Conservation (phyloP, 2,113 vertebrate genomes). For the Malurus elegans region DNA sequence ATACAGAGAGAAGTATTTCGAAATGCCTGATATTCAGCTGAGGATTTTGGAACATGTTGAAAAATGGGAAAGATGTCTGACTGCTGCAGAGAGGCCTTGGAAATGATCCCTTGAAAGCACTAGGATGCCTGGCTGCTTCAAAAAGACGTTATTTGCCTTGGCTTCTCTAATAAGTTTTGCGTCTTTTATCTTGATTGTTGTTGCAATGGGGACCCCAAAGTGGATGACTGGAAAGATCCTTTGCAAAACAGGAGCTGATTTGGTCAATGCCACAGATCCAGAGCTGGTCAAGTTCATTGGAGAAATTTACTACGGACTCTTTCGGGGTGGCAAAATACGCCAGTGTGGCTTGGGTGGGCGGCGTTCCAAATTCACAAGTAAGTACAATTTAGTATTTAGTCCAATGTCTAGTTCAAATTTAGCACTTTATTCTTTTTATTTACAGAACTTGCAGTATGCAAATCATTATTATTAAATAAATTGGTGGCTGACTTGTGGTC, state of each 20-base stretch:
- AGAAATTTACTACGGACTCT: conserved; percentile 91
- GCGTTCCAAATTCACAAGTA: conserved; percentile 87
- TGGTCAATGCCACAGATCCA: conserved; percentile 90
- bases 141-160: conserved; percentile 82
- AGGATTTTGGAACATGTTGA: not conserved
- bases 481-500: not conserved
- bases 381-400: conserved; percentile 61
- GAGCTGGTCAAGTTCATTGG: conserved; percentile 92
- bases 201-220: conserved; percentile 83
- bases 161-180: conserved; percentile 82
- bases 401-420: not conserved
- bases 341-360: conserved; percentile 89
- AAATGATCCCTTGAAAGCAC: conserved; percentile 41
- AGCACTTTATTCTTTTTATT: not conserved
- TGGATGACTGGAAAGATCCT: conserved; percentile 90
- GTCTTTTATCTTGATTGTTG: conserved; percentile 82
- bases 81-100: conserved; percentile 40
- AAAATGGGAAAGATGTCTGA: not conserved
- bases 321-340: conserved; percentile 87
- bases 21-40: not conserved
- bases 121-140: conserved; percentile 91
- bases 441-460: not conserved
- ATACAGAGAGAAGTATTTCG: not conserved
- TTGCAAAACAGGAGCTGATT: conserved; percentile 91
- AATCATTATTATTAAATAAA: not conserved